These are phyloP conservation scores for Tryphoninae sp. DNA, from an alignment of 2,888 invertebrate genomes.

Conservation along the genomic window DNA sequence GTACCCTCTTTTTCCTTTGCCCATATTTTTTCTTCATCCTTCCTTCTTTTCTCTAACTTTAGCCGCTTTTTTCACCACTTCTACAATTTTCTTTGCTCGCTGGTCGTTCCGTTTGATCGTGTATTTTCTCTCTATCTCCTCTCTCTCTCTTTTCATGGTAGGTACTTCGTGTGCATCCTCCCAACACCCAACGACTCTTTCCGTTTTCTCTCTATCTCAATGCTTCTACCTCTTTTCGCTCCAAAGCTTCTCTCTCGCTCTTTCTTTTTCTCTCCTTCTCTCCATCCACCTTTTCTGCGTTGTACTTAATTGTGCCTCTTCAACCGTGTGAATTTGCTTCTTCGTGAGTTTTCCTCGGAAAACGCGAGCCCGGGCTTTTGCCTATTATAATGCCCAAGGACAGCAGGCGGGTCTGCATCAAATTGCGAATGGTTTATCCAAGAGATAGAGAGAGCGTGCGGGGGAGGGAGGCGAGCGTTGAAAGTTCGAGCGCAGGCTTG, in stretches of 20 bases:
- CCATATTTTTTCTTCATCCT: constrained; percentile 30
- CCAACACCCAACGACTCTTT: constrained; percentile 1
- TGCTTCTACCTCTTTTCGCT: constrained; percentile 33
- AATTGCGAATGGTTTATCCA: background rate
- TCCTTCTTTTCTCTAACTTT: constrained; percentile 59
- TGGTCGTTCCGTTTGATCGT: constrained; percentile 37
- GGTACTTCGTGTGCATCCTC: constrained; percentile 22
- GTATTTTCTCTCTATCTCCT: constrained; percentile 12
- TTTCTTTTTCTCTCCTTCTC: constrained; percentile 31
- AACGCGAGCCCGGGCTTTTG: background rate
- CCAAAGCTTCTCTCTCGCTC: constrained; percentile 25
- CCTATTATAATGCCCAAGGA: constrained; percentile 8
- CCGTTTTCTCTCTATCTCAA: constrained; percentile 9
- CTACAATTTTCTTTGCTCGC: constrained; percentile 24
- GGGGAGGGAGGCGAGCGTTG: background rate
- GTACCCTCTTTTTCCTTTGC: background rate
- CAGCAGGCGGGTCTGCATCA: constrained; percentile 1
- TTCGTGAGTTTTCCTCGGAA: constrained; percentile 31
- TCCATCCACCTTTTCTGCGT: constrained; percentile 48
- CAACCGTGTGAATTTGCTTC: constrained; percentile 60
- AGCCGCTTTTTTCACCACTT: constrained; percentile 22
- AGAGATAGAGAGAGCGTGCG: background rate
- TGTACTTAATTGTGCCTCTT: constrained; percentile 64
- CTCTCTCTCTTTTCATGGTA: constrained; percentile 8
- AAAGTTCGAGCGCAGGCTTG: no score